phyloP scores from a whole-genome alignment of 2,797 vertebrate species.

The Microctenopoma lineatum region DNA sequence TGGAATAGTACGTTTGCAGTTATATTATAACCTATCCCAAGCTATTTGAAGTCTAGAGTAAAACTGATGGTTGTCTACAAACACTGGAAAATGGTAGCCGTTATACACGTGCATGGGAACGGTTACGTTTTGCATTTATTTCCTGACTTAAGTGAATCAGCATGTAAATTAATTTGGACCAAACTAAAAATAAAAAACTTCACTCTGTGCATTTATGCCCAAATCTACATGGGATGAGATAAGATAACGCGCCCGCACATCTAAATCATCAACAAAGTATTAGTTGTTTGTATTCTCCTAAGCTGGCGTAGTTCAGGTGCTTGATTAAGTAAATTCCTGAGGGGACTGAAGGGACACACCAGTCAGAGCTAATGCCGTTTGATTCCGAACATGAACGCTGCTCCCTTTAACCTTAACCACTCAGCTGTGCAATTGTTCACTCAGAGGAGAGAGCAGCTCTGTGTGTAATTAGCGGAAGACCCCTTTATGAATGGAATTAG shows the following conservation, averaged over 20 bases:
- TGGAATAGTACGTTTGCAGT: not conserved
- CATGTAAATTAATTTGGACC: constrained; percentile 28
- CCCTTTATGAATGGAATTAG: constrained; percentile 80
- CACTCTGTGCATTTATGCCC: constrained; percentile 18
- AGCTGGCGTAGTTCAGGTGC: constrained; percentile 46
- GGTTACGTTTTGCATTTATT: too few species aligned
- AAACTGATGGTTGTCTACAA: not conserved
- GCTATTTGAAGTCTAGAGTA: not conserved
- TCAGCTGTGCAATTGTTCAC: constrained; percentile 77
- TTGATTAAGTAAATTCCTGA: constrained; percentile 70
- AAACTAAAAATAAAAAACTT: constrained; percentile 34
- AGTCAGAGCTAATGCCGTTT: constrained; percentile 75
- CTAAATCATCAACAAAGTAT: constrained; percentile 22
- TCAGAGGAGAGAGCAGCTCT: constrained; percentile 65
- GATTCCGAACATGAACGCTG: constrained; percentile 71
- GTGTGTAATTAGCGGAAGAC: constrained; percentile 78
- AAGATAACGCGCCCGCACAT: not conserved
- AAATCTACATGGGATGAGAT: not conserved
- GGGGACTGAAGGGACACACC: constrained; percentile 66
- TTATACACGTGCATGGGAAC: not conserved
- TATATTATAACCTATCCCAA: not conserved
- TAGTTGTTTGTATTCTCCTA: constrained; percentile 14
- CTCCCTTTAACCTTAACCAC: constrained; percentile 78
- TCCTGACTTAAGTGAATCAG: constrained; percentile 31
- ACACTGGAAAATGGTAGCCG: not conserved